Percentiles rank a stretch among this genome's conserved stretches.
Conservation (phyloP, 2,888 invertebrate genomes). For the Volucella inflata region DNA sequence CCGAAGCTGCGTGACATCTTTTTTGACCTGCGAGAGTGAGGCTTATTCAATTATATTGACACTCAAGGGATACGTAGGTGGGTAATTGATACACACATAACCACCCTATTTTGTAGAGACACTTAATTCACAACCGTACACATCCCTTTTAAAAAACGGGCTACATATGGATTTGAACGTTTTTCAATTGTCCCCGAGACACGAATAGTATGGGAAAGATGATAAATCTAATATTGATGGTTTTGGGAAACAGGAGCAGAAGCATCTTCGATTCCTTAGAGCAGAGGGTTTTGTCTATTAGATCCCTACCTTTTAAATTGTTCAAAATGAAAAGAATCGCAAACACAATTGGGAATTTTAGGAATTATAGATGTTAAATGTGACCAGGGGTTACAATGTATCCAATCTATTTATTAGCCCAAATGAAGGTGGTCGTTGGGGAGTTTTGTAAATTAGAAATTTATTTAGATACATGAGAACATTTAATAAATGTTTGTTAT, state of each 20-base stretch:
- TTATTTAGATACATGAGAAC: too few species aligned
- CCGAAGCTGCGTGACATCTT: conserved; percentile 1
- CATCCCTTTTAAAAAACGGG: too few species aligned
- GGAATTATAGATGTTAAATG: not conserved
- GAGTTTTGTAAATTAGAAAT: too few species aligned
- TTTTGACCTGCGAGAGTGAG: conserved; percentile 2
- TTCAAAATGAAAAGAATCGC: not conserved
- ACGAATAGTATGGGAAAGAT: conserved; percentile 6
- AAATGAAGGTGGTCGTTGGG: too few species aligned
- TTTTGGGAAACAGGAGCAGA: not conserved
- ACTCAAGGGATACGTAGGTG: not conserved
- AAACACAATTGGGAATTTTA: not conserved
- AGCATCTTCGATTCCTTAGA: not conserved
- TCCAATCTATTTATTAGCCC: too few species aligned
- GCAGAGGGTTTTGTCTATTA: not conserved
- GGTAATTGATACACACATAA: conserved; percentile 8
- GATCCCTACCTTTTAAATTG: not conserved
- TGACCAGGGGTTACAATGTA: too few species aligned
- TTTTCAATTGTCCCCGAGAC: not conserved
- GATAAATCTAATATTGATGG: conserved; percentile 20
- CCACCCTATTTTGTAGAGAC: too few species aligned
- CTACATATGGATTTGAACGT: not conserved
- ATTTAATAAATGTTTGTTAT: too few species aligned
- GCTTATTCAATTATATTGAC: conserved; percentile 43
- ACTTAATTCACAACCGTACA: too few species aligned